Evolutionary conservation across 2,888 invertebrate species (phyloP).

Genomic region (Eilema griseolum): DNA sequence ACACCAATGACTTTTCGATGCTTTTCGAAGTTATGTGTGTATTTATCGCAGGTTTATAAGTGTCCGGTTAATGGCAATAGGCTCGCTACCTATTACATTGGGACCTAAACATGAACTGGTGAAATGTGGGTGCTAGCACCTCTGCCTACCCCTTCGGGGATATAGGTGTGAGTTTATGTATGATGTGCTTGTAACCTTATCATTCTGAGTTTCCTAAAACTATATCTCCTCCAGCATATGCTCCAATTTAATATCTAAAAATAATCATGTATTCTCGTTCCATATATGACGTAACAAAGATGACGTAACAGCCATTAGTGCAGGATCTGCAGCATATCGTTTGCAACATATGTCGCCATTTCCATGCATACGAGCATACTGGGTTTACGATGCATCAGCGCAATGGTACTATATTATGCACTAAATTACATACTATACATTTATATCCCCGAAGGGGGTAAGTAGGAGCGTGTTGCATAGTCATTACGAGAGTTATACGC

Average conservation of each 20-base stretch:
- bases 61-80: too few species aligned
- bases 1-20: too few species aligned
- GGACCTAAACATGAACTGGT: too few species aligned
- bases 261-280: background rate
- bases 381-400: background rate
- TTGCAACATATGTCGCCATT: constrained; percentile 1
- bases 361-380: constrained; percentile 8
- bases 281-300: constrained; percentile 8
- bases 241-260: background rate
- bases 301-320: constrained; percentile 13
- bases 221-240: background rate
- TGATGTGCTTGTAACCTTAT: too few species aligned
- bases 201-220: background rate
- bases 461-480: background rate
- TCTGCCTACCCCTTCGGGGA: too few species aligned
- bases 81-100: too few species aligned
- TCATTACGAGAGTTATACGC: too few species aligned
- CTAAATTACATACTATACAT: background rate
- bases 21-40: too few species aligned
- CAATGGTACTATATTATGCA: background rate
- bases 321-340: constrained; percentile 11
- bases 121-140: too few species aligned
- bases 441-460: background rate
- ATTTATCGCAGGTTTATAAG: too few species aligned
- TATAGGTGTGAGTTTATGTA: too few species aligned